These are phyloP conservation scores for Gonocerus acuteangulatus DNA, from an alignment of 2,888 invertebrate species.

Conservation along the genomic window DNA sequence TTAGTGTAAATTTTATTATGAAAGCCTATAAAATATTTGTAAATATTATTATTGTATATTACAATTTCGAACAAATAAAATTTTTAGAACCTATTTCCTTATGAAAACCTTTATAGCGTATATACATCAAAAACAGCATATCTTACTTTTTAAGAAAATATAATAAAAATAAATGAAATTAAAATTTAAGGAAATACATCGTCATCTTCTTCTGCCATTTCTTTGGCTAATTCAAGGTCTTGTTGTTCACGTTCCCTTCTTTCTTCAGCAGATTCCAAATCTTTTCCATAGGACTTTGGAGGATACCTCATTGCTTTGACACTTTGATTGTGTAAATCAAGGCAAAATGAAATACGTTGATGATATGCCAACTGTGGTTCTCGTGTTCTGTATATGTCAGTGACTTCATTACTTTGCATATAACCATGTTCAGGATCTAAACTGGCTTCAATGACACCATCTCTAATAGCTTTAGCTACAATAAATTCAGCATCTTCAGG, in stretches of 20 bases:
- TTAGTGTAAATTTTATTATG: no score
- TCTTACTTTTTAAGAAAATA: no score
- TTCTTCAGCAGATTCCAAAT: conserved; percentile 94
- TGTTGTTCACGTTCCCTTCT: conserved; percentile 93
- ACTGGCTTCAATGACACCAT: conserved; percentile 96
- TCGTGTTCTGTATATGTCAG: conserved; percentile 91
- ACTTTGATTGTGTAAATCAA: conserved; percentile 96
- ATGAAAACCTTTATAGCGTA: no score
- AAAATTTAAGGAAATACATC: conserved; percentile 48
- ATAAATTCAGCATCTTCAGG: conserved; percentile 98
- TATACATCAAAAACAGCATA: no score
- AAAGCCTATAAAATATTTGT: no score
- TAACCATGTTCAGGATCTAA: conserved; percentile 91
- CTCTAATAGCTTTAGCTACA: conserved; percentile 94
- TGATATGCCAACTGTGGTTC: conserved; percentile 95
- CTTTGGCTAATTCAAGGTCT: conserved; percentile 97
- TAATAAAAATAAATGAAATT: background rate
- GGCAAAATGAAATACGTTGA: conserved; percentile 92
- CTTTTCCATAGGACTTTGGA: conserved; percentile 96
- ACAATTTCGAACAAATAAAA: no score
- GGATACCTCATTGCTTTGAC: conserved; percentile 99
- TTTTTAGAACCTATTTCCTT: no score
- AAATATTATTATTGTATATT: no score
- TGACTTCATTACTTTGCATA: conserved; percentile 95
- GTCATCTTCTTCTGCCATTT: conserved; percentile 99